These are phyloP conservation scores for Athripsodes cinereus DNA, from an alignment of 2,888 invertebrate genomes.

Conservation along the genomic window DNA sequence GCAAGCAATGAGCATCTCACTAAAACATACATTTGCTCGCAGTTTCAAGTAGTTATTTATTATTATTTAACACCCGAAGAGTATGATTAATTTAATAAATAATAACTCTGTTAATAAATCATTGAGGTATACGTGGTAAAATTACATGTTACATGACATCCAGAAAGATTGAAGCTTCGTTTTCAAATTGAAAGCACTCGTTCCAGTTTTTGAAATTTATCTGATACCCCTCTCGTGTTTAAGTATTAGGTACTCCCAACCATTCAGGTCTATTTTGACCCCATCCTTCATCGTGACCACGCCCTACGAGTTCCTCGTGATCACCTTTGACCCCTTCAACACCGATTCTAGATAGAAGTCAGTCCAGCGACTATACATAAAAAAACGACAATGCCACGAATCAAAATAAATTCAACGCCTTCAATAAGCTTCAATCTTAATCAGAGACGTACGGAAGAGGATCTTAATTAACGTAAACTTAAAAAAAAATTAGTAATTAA, in stretches of 20 bases:
- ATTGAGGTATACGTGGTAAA: background rate
- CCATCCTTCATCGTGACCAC: conserved; percentile 16
- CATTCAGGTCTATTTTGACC: conserved; percentile 15
- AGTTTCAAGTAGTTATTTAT: background rate
- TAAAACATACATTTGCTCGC: no score
- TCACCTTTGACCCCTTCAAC: conserved; percentile 26
- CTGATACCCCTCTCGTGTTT: conserved; percentile 4
- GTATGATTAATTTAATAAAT: conserved; percentile 1
- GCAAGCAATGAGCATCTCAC: no score
- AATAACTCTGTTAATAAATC: conserved; percentile 2
- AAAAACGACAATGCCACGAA: conserved; percentile 21
- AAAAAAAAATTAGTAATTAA: no score
- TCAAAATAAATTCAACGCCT: conserved; percentile 22
- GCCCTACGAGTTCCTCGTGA: conserved; percentile 23
- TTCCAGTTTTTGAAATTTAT: conserved; percentile 13
- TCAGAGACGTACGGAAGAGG: conserved; percentile 9
- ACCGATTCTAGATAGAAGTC: conserved; percentile 26
- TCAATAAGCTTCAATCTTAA: conserved; percentile 12
- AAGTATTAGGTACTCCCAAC: conserved; percentile 1
- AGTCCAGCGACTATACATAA: conserved; percentile 22
- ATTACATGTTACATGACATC: background rate
- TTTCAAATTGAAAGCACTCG: conserved; percentile 7
- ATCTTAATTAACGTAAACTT: no score
- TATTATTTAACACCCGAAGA: background rate
- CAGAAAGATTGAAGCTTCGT: background rate